These are phyloP conservation scores for Neopelma chrysocephalum DNA, from an alignment of 2,797 vertebrate genomes.

Conservation along the genomic window DNA sequence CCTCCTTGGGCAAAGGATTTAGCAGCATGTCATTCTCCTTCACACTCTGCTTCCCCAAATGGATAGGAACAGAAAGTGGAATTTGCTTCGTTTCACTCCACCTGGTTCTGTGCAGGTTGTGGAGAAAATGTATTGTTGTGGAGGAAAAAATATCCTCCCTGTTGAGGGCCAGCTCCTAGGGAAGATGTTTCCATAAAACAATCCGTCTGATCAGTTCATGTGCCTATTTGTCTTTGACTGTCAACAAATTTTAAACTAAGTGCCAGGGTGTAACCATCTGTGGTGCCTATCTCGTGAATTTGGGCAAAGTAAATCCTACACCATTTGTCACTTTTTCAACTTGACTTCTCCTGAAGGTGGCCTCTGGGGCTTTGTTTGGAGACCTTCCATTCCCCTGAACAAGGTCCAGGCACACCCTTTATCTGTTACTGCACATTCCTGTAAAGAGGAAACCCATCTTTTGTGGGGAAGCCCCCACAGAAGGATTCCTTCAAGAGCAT, in stretches of 20 bases:
- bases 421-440: background rate
- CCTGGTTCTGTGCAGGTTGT: background rate
- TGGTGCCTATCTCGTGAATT: background rate
- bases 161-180: background rate
- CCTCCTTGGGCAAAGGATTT: background rate
- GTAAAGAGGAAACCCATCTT: background rate
- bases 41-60: background rate
- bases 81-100: background rate
- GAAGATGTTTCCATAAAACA: background rate
- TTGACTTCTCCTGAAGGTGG: background rate
- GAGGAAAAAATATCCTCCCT: background rate
- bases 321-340: background rate
- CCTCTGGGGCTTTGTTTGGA: fast-evolving
- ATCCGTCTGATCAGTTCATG: background rate
- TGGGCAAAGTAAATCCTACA: background rate
- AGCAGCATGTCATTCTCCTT: conserved; percentile 9
- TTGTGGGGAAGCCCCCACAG: background rate
- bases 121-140: background rate
- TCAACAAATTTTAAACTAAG: background rate
- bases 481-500: background rate
- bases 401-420: background rate
- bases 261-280: background rate
- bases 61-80: background rate
- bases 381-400: background rate
- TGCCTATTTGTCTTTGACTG: background rate